Percentiles rank a stretch among this genome's conserved stretches.
These are phyloP conservation scores for Thumatha senex DNA, from an alignment of 2,888 invertebrate species.

Conservation along the genomic window DNA sequence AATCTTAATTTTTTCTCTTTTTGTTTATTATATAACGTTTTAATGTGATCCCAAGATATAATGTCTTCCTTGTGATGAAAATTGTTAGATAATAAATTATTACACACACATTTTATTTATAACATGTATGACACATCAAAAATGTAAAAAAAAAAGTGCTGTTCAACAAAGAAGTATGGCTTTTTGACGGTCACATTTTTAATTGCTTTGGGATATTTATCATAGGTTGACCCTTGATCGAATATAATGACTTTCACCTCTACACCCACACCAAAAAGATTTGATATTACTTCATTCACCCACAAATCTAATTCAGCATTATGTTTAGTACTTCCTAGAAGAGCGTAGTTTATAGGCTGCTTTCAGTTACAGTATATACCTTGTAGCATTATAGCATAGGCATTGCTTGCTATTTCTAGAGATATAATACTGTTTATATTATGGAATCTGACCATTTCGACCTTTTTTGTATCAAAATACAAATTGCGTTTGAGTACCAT, in stretches of 20 bases:
- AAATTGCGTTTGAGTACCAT: constrained; percentile 35
- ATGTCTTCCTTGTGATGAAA: constrained; percentile 10
- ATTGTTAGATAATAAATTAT: constrained; percentile 15
- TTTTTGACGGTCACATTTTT: constrained; percentile 26
- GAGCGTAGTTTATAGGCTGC: constrained; percentile 33
- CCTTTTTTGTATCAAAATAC: constrained; percentile 26
- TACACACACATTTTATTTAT: constrained; percentile 22
- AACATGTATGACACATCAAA: constrained; percentile 34
- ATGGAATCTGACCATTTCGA: constrained; percentile 34
- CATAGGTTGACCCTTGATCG: constrained; percentile 36
- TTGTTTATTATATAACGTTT: constrained; percentile 19
- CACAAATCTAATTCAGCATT: constrained; percentile 26
- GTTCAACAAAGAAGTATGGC: constrained; percentile 24
- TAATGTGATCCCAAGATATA: constrained; percentile 29
- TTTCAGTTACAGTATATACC: constrained; percentile 32
- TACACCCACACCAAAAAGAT: constrained; percentile 27
- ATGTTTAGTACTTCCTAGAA: constrained; percentile 24
- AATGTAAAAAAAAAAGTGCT: constrained; percentile 22
- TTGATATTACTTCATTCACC: constrained; percentile 30
- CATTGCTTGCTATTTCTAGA: constrained; percentile 11
- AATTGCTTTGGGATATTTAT: constrained; percentile 30
- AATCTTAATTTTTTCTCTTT: constrained; percentile 7
- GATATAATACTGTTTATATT: constrained; percentile 32
- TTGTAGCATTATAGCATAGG: constrained; percentile 27
- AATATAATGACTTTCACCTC: constrained; percentile 31